Base-by-base conservation (phyloP, 2,797 vertebrate genomes). In the Uromys caudimaculatus region DNA sequence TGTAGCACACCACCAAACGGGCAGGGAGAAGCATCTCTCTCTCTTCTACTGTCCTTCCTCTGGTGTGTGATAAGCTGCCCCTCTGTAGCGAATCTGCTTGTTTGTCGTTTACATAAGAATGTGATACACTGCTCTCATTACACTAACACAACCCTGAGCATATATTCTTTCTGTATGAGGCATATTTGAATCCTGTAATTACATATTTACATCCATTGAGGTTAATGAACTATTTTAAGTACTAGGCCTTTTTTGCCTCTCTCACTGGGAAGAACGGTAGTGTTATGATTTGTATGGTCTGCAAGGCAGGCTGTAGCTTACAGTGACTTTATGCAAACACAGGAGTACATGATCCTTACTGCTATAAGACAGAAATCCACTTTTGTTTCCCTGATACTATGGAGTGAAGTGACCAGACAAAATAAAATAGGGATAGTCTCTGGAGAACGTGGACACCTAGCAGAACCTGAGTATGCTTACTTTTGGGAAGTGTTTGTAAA, bases 131-230 rank as follows among this genome's bases (percentile, higher is more conserved):
- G 44, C 83, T 89, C 17, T 50, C 71, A 41, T 58, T 75, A 21
- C 24, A 82, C n/a, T 89, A 86, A 84, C 89, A 94, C 83, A 93
- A 60, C 73, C 44, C 29, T 79, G 83, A 83, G 73, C 81, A 91
- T 38, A 73, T 85, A 56, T 21, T 16, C 92, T 87, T 96, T 93
- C 35, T 84, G 2, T 90, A 24, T 21, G 79, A 87, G 75, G 2
- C 64, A 52, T 71, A 73, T 92, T 93, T 92, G 64, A 95, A 88
- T 5, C 84, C 10, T 84, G 10, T 94, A 78, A 76, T 78, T 95
- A 89, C 62, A 19, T 44, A 7, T 69, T 44, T 84, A 13, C 8
- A 60, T 21, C 21, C 60, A 19, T 24, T 23, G 29, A 77, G 3
- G 27, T n/a, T 3, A 2, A 6, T 44, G 21, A 52, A 44, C 19